Base-by-base conservation (phyloP, 2,113 vertebrate genomes). In the Physeter macrocephalus region DNA sequence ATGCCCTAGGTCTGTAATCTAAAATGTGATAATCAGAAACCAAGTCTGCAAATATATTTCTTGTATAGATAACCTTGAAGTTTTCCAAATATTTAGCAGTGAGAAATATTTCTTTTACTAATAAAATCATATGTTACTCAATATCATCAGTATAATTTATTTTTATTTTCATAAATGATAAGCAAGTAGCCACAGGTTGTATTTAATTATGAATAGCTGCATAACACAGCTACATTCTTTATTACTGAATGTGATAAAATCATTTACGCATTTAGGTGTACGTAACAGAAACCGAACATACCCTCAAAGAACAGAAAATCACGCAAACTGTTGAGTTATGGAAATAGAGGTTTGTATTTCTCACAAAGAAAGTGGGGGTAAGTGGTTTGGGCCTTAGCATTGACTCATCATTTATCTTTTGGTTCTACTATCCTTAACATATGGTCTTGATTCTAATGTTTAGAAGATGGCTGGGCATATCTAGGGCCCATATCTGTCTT, bases 91-190 rank as follows among this genome's bases (percentile, higher is more conserved):
- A 72, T 62, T 83, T 69, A 90, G 9, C 41, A 93, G 41, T 81
- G 39, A 74, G n/a, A 93, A 54, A 21, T 86, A 29, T 86, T 90
- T 86, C 25, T 93, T 82, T 95, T 59, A 80, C n/a, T 15, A 90
- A 2, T 98, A n/a, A 87, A 77, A 85, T 62, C 18, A 13, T 75
- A 10, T 93, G 43, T 84, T 95, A 54, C 12, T 88, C 3, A 41
- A 4, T 85, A 61, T 88, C 21, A 72, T 82, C 43, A 72, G 46
- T 93, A 1, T 59, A 64, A 78, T 86, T 67, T 57, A 74, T 80
- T 85, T 96, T 92, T 15, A 69, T 89, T 92, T 93, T 87, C 10
- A 93, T 89, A 59, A 90, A 80, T 75, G 25, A 61, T 95, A 75
- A 90, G 6, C 3, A 90, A 15, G 43, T 88, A 87, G 23, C 41